Conservation (phyloP, 2,888 invertebrate genomes). For the Hofmannophila pseudospretella region DNA sequence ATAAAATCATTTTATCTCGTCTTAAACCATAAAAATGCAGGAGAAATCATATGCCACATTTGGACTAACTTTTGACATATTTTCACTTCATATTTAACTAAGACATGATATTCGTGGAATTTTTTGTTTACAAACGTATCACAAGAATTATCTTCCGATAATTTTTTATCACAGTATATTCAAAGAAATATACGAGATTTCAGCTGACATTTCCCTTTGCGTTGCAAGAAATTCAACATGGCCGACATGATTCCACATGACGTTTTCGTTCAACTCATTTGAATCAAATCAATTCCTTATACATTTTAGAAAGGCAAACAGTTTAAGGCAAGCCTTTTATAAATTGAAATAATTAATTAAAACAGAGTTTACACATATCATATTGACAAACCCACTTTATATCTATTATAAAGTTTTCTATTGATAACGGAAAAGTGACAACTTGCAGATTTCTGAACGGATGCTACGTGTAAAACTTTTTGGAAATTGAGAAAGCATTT, state of each 20-base stretch:
- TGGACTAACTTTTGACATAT: constrained; percentile 64
- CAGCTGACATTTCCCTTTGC: constrained; percentile 78
- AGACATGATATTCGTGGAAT: constrained; percentile 30
- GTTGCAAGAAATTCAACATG: constrained; percentile 77
- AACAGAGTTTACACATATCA: neutral
- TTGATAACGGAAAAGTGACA: constrained; percentile 15
- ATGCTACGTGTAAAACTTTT: constrained; percentile 44
- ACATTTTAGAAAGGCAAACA: neutral
- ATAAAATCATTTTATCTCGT: constrained; percentile 65
- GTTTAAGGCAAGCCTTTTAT: neutral
- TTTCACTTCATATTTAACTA: constrained; percentile 47
- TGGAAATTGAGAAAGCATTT: too few relatives aligned
- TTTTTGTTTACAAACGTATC: constrained; percentile 31
- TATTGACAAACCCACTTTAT: neutral
- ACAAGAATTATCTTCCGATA: constrained; percentile 37
- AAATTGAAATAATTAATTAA: neutral
- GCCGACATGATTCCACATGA: constrained; percentile 68
- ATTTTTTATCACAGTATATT: constrained; percentile 57
- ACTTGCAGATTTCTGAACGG: constrained; percentile 35
- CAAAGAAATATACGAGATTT: constrained; percentile 61
- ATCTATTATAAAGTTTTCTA: neutral
- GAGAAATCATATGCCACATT: constrained; percentile 73
- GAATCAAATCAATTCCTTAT: constrained; percentile 25
- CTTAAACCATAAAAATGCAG: constrained; percentile 73
- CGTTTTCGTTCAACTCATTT: constrained; percentile 46